Base-by-base conservation (phyloP, 1,140 invertebrate species). In the Pantala flavescens region DNA sequence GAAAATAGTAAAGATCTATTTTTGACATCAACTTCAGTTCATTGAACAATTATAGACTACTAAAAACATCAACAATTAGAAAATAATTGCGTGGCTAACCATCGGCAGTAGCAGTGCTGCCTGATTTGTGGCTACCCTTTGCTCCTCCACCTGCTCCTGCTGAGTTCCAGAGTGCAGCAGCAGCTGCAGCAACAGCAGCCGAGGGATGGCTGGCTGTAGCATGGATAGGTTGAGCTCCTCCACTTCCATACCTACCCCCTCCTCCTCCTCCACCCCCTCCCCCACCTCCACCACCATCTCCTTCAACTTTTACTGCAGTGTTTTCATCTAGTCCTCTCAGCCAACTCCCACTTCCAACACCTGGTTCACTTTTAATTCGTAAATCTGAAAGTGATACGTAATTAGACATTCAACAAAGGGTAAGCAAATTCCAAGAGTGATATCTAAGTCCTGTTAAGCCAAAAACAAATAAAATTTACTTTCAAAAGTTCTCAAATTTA, bases 61-160 rank as follows among this genome's bases (percentile, higher is more conserved):
- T 36, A 36, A 9, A 5, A 36, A 36, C 28, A 5, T 36, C 28
- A 9, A 5, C 9, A 36, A 72, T 72, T 16, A 24, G 23, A 73
- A 19, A 23, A 70, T 1, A 77, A 74, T 72, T 70, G 70, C n/a
- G 19, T 74, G 23, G 82, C 83, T 85, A 78, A 88, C 87, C 87
- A 79, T 88, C 87, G 43, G 87, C 85, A 77, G 87, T 89, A 71
- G 85, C 83, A 71, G 88, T 84, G 12, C 85, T 84, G 71, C 85
- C 84, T 74, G 84, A 83, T 78, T 88, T 88, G 80, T 86, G 86
- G 71, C 84, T 83, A 75, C 86, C 85, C 12, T 63, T 63, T 16
- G 71, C 71, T 77, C 79, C 14, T 80, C 77, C 77, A 83, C 79
- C 71, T 23, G 76, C 71, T 43, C 78, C 77, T 43, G 77, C 77